Conservation (phyloP, 2,888 invertebrate genomes). For the Ochropacha duplaris region DNA sequence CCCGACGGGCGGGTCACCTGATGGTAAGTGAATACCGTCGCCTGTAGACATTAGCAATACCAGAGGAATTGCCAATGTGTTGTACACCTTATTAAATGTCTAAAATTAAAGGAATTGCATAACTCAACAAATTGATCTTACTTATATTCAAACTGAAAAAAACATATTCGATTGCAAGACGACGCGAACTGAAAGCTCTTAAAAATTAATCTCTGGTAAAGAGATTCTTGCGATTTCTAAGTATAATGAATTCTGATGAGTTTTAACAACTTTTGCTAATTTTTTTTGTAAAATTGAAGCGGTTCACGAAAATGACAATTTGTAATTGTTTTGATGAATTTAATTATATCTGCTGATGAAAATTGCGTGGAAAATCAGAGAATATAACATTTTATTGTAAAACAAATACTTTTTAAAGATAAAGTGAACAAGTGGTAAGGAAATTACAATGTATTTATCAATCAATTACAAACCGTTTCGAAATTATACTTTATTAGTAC, state of each 20-base stretch:
- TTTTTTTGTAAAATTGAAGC: conserved; percentile 41
- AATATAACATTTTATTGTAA: not conserved
- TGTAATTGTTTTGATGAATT: conserved; percentile 34
- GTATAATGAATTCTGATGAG: conserved; percentile 12
- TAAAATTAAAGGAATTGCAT: too few relatives aligned
- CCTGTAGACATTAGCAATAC: too few relatives aligned
- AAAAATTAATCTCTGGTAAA: not conserved
- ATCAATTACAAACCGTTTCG: too few relatives aligned
- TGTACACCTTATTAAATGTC: too few relatives aligned
- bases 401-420: not conserved
- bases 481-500: too few relatives aligned
- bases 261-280: conserved; percentile 19
- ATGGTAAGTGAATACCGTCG: too few relatives aligned
- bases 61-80: too few relatives aligned
- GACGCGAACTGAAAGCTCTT: not conserved
- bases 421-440: too few relatives aligned
- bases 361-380: not conserved
- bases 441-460: too few relatives aligned
- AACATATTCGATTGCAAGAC: not conserved
- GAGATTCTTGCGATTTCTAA: not conserved
- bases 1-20: too few relatives aligned
- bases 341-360: not conserved
- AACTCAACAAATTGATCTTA: too few relatives aligned
- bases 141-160: too few relatives aligned
- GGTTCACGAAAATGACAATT: conserved; percentile 38